Evolutionary conservation across 2,888 invertebrate species (phyloP).

Genomic region (Hydroisotoma schaefferi): DNA sequence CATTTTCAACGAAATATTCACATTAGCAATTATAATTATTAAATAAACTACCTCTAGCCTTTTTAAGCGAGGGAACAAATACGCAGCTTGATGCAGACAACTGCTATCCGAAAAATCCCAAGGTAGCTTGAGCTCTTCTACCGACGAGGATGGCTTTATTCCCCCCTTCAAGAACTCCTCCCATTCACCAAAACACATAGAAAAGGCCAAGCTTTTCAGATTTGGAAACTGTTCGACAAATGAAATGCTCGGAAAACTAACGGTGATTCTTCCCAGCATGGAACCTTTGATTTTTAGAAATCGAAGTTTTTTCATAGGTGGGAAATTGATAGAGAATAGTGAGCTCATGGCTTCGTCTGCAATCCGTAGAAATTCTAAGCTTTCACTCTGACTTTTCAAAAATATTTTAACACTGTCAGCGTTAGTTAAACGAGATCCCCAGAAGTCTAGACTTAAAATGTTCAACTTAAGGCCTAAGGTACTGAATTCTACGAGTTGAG

Average conservation of each 20-base stretch:
- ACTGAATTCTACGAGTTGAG: slow-evolving; percentile 27
- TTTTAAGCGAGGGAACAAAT: slow-evolving; percentile 35
- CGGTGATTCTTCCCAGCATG: slow-evolving; percentile 33
- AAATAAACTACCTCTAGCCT: too few relatives aligned
- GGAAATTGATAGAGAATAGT: slow-evolving; percentile 30
- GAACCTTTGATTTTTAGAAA: slow-evolving; percentile 37
- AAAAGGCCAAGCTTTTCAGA: slow-evolving; percentile 26
- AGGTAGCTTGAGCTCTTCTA: slow-evolving; percentile 37
- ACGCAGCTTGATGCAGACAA: slow-evolving; percentile 27
- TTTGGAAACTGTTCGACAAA: slow-evolving; percentile 36
- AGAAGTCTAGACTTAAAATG: slow-evolving; percentile 31
- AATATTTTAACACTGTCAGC: slow-evolving; percentile 22
- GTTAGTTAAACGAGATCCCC: slow-evolving; percentile 27
- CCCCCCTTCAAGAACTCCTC: slow-evolving; percentile 35
- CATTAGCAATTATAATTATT: too few relatives aligned
- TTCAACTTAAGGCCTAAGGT: slow-evolving; percentile 24
- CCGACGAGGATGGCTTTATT: slow-evolving; percentile 32
- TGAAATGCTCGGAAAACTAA: slow-evolving; percentile 35
- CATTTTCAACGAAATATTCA: too few relatives aligned
- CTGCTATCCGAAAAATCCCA: slow-evolving; percentile 31
- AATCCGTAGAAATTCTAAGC: slow-evolving; percentile 26
- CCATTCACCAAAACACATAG: slow-evolving; percentile 36
- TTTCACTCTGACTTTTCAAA: slow-evolving; percentile 29
- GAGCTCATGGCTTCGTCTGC: slow-evolving; percentile 40
- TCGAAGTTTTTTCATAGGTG: slow-evolving; percentile 28